Conservation (phyloP, 1,140 invertebrate species). For the Nylanderia fulva region DNA sequence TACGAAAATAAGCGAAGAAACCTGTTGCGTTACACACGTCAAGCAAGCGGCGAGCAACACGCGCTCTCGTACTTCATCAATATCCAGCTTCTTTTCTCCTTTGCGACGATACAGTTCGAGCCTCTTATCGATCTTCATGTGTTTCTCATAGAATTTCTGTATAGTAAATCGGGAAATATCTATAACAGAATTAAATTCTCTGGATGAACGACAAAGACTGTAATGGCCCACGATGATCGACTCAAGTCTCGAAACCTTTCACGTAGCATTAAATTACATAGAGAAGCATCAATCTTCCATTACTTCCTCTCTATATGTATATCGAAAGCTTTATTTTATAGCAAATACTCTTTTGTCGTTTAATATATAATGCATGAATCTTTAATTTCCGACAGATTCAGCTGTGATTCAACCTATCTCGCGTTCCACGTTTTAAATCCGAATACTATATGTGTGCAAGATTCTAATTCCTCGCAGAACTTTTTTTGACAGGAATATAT, state of each 20-base stretch:
- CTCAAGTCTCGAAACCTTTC: not conserved
- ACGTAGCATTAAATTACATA: not conserved
- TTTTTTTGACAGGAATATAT: not conserved
- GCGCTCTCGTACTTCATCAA: conserved; percentile 14
- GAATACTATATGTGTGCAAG: not conserved
- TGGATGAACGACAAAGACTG: not conserved
- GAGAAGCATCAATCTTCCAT: not conserved
- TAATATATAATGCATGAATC: not conserved
- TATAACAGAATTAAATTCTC: not conserved
- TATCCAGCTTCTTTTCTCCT: conserved; percentile 8
- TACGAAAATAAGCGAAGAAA: conserved; percentile 60
- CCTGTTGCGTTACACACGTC: conserved; percentile 57
- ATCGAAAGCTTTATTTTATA: not conserved
- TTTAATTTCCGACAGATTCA: not conserved
- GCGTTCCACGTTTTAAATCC: not conserved
- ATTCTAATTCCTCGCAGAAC: not conserved
- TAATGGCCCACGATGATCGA: not conserved
- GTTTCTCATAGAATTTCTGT: not conserved
- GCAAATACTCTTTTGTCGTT: not conserved
- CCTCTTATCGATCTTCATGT: not conserved
- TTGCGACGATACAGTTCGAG: not conserved
- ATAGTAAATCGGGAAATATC: not conserved
- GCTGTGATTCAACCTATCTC: not conserved
- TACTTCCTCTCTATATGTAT: too few relatives aligned
- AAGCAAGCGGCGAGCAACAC: conserved; percentile 11